phyloP scores from a whole-genome alignment of 2,113 vertebrate species.

The Eleginops maclovinus region DNA sequence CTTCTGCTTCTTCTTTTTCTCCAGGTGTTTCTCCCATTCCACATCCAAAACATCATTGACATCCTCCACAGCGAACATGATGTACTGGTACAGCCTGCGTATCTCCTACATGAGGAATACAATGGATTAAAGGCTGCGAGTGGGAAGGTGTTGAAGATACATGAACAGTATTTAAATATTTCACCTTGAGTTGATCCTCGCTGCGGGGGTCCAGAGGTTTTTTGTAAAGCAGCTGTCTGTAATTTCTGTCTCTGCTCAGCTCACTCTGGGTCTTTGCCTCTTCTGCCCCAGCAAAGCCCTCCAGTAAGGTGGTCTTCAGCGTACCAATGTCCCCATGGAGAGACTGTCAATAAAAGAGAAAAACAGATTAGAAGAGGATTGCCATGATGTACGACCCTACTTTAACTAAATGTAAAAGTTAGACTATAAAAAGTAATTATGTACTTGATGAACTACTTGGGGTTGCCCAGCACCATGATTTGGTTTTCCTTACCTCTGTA shows the following conservation, averaged over 20 bases:
- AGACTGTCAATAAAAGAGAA: constrained; percentile 84
- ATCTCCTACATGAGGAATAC: constrained; percentile 86
- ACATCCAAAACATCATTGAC: constrained; percentile 94
- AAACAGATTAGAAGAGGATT: neutral
- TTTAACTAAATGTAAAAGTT: neutral
- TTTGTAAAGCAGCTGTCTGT: constrained; percentile 92
- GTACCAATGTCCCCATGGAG: constrained; percentile 92
- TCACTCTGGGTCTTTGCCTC: constrained; percentile 90
- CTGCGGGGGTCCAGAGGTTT: constrained; percentile 95
- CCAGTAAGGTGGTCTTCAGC: constrained; percentile 92
- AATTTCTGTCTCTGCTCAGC: constrained; percentile 85
- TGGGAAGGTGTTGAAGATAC: neutral
- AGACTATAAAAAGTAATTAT: neutral
- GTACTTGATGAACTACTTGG: neutral
- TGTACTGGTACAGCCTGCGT: constrained; percentile 92
- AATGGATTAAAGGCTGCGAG: neutral
- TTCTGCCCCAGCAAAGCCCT: constrained; percentile 93
- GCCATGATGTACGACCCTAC: too few species aligned
- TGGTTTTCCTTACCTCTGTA: constrained; percentile 88
- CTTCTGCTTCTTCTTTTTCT: constrained; percentile 92
- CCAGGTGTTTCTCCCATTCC: constrained; percentile 95
- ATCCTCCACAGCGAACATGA: constrained; percentile 94
- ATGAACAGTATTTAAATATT: neutral
- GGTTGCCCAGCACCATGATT: neutral
- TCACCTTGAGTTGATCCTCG: constrained; percentile 94